phyloP scores from a whole-genome alignment of 2,888 invertebrate species.

The Drosophila atripex region DNA sequence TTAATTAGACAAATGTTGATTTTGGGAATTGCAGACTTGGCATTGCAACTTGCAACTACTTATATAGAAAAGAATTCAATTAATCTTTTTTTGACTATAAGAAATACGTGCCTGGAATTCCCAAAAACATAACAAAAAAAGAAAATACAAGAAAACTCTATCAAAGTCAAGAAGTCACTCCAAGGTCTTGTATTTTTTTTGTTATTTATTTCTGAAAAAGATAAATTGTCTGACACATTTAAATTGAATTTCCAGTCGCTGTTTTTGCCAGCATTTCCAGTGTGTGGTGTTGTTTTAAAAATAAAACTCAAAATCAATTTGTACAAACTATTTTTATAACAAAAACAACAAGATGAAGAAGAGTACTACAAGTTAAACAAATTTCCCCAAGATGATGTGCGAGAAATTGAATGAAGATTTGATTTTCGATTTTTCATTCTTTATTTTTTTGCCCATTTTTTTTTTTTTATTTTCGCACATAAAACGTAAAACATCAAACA shows the following conservation, averaged over 20 bases:
- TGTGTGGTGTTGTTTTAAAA: slow-evolving; percentile 36
- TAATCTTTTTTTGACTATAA: background rate
- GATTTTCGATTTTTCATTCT: slow-evolving; percentile 8
- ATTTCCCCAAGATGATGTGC: slow-evolving; percentile 66
- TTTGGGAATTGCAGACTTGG: background rate
- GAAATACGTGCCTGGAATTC: slow-evolving; percentile 23
- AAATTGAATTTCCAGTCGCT: slow-evolving; percentile 59
- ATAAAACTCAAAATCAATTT: slow-evolving; percentile 64
- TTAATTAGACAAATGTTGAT: slow-evolving; percentile 19
- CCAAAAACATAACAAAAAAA: no score
- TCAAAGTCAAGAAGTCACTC: background rate
- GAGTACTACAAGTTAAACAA: slow-evolving; percentile 58
- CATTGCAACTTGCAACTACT: background rate
- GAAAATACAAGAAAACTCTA: background rate
- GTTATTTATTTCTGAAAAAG: slow-evolving; percentile 26
- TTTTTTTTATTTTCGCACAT: slow-evolving; percentile 11
- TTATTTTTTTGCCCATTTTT: no score
- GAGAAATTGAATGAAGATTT: slow-evolving; percentile 61
- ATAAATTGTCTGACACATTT: slow-evolving; percentile 70
- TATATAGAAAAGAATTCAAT: background rate
- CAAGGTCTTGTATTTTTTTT: background rate
- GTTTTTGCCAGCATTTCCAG: slow-evolving; percentile 18
- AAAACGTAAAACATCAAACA: slow-evolving; percentile 52
- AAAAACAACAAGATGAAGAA: slow-evolving; percentile 29
- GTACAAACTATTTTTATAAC: slow-evolving; percentile 71